Evolutionary conservation across 2,797 vertebrate genomes (phyloP), one percentile per base, ranked within the genome.

Genomic region (Pangasius larnaudii): DNA sequence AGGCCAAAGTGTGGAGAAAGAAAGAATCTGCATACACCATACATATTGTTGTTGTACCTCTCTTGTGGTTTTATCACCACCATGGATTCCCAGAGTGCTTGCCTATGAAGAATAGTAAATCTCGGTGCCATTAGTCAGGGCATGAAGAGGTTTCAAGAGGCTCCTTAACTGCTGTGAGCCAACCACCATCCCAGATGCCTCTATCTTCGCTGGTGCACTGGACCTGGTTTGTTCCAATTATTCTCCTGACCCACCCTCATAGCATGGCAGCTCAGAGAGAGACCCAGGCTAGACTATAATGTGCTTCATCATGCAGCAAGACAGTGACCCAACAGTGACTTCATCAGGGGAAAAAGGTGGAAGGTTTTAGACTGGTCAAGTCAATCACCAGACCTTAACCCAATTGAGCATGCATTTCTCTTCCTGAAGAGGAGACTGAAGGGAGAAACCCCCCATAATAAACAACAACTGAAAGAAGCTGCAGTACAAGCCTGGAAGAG

Each of bases 111-210:
- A 97, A 97, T 95, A 90, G 98, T 99, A 91, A 98, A 99, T 93
- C 93, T 99, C 91, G 98, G 98, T 61, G 99, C 98, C 30, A 99
- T 99, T 89, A 96, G 99, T 39, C 99, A 99, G 94, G 99, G 99
- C 85, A 99, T 99, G 99, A 99, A 99, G 89, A 97, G 99, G 86
- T 99, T 99, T 92, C 99, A 99, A 42, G 39, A 42, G 39, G 93
- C 97, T 99, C 59, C 95, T 99, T 75, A 99, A 99, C 95, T 99
- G 99, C 96, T 99, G 98, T 75, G 98, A 99, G 84, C 99, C 99
- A 0, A 98, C 98, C 72, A 99, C 99, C 58, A 99, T 99, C 85
- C 99, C 99, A 0, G 99, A 99, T 72, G 98, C 99, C 33, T 99
- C 99, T 75, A 99, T 99, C 93, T 91, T 99, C 33, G 99, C 99